Percentiles rank a stretch among this genome's conserved stretches.
Evolutionary conservation across 2,888 invertebrate genomes (phyloP).

Genomic region (Nomada fucata): DNA sequence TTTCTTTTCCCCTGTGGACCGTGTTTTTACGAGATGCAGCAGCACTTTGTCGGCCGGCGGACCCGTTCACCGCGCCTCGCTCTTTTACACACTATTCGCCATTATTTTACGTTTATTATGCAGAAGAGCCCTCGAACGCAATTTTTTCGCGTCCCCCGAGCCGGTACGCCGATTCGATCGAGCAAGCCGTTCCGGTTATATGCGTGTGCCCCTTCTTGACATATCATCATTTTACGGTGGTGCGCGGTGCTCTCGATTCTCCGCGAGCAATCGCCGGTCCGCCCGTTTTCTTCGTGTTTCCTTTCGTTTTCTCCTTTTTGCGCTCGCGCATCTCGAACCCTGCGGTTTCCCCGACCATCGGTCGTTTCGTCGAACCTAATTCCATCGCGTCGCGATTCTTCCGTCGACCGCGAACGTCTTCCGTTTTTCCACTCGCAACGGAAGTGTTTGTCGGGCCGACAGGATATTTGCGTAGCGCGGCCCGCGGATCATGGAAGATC

Average conservation of each 20-base stretch:
- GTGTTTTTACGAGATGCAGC: constrained; percentile 4
- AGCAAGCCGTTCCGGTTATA: constrained; percentile 36
- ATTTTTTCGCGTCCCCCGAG: constrained; percentile 11
- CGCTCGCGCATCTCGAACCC: constrained; percentile 12
- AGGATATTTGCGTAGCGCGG: constrained; percentile 38
- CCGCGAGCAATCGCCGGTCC: constrained; percentile 37
- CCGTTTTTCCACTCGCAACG: not conserved
- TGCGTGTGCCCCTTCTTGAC: constrained; percentile 1
- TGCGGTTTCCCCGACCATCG: constrained; percentile 39
- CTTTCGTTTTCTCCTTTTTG: constrained; percentile 40
- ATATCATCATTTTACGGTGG: constrained; percentile 44
- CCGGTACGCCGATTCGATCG: constrained; percentile 24
- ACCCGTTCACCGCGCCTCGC: constrained; percentile 1
- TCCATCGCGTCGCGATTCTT: constrained; percentile 34
- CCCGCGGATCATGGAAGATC: not conserved
- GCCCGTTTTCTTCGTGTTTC: constrained; percentile 1
- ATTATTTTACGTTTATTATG: constrained; percentile 25
- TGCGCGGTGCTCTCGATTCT: constrained; percentile 28
- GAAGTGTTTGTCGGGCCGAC: constrained; percentile 13
- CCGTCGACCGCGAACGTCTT: not conserved
- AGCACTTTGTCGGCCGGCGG: constrained; percentile 39
- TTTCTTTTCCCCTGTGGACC: constrained; percentile 10
- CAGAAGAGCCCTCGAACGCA: constrained; percentile 13
- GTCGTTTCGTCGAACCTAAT: constrained; percentile 32
- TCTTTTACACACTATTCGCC: not conserved